Percentiles rank a stretch among this genome's conserved stretches.
phyloP scores from a whole-genome alignment of 2,888 invertebrate species.

The Willowsia nigromaculata region DNA sequence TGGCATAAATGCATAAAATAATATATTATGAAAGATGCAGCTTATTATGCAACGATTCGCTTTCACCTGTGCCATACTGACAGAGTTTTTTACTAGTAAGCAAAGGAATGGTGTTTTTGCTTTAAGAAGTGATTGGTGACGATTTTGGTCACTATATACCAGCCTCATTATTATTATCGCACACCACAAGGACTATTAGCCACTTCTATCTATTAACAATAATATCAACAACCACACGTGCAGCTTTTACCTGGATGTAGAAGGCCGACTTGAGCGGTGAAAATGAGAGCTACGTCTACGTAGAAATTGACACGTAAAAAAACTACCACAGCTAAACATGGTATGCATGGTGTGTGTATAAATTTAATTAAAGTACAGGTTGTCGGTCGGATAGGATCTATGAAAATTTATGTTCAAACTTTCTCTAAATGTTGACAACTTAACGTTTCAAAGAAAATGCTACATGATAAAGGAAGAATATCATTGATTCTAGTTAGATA shows the following conservation, averaged over 20 bases:
- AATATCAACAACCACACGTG: not conserved
- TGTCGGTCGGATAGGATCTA: not conserved
- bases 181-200: not conserved
- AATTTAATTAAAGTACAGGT: constrained; percentile 7
- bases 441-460: not conserved
- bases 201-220: not conserved
- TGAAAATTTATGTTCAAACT: not conserved
- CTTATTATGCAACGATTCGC: not conserved
- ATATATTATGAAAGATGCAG: not conserved
- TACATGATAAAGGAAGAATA: not conserved
- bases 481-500: not conserved
- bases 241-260: constrained; percentile 39
- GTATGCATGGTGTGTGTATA: not conserved
- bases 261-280: constrained; percentile 70
- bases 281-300: constrained; percentile 32
- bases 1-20: not conserved
- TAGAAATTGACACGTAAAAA: constrained; percentile 7
- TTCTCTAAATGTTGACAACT: too few relatives aligned
- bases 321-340: constrained; percentile 16
- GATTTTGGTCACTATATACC: not conserved
- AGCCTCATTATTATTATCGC: not conserved
- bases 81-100: too few relatives aligned
- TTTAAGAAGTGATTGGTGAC: too few relatives aligned
- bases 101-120: too few relatives aligned
- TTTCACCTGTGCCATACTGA: not conserved